Evolutionary conservation across 2,113 vertebrate genomes (phyloP).

Genomic region (Peromyscus maniculatus): DNA sequence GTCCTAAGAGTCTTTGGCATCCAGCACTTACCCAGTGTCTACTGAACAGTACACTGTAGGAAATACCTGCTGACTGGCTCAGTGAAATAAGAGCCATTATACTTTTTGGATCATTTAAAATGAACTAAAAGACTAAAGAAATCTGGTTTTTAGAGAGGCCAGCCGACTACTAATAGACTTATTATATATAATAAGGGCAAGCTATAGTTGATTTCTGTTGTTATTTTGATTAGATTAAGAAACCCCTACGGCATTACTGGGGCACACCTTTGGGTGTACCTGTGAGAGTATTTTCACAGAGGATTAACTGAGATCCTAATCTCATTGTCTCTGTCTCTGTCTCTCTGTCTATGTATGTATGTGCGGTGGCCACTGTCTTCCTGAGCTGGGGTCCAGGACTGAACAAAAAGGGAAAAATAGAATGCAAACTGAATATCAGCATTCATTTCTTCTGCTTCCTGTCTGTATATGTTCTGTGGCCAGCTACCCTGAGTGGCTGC

Average conservation of each 20-base stretch:
- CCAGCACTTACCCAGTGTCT: neutral
- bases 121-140: constrained; percentile 12
- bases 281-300: neutral
- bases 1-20: neutral
- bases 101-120: constrained; percentile 22
- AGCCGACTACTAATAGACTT: neutral
- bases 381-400: neutral
- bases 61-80: neutral
- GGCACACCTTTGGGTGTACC: neutral
- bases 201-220: neutral
- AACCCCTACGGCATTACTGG: neutral
- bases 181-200: neutral
- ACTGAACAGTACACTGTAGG: neutral
- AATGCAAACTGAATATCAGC: neutral
- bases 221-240: neutral
- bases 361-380: neutral
- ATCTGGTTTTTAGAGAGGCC: neutral
- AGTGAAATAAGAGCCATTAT: neutral
- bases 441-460: neutral
- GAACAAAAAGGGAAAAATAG: too few relatives aligned
- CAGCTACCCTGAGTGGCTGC: neutral
- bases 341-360: neutral
- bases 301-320: neutral
- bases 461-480: neutral
- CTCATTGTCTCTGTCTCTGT: neutral